phyloP scores from a whole-genome alignment of 2,797 vertebrate genomes.

The Anguilla anguilla region DNA sequence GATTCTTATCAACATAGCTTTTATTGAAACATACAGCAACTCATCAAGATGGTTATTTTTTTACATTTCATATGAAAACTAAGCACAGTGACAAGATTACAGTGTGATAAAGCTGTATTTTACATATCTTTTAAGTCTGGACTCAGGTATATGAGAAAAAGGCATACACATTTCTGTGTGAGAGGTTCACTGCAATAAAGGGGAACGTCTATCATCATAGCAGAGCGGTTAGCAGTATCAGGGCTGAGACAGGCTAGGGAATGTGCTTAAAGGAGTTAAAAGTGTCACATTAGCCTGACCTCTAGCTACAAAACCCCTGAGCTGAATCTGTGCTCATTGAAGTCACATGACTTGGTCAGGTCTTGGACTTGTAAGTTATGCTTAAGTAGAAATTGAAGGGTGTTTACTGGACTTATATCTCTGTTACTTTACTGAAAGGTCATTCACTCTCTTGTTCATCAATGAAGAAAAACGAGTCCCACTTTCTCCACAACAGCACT shows the following conservation, averaged over 20 bases:
- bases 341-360: conserved; percentile 3
- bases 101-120: background rate
- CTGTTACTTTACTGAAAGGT: background rate
- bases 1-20: conserved; percentile 47
- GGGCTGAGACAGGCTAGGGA: background rate
- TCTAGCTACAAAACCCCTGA: background rate
- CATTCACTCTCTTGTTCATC: background rate
- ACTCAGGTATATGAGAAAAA: background rate
- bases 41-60: background rate
- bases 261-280: background rate
- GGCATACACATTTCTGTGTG: background rate
- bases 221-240: background rate
- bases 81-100: background rate
- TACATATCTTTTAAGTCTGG: background rate
- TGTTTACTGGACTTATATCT: background rate
- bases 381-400: too few relatives aligned
- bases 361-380: background rate
- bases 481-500: background rate
- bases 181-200: conserved; percentile 17
- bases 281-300: background rate
- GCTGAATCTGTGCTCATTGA: background rate
- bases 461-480: background rate
- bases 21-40: conserved; percentile 60
- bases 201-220: background rate
- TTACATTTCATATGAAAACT: background rate